Evolutionary conservation across 92 coral and sea anemone genomes (phyloP), one percentile per base, ranked within the genome.

Genomic region (Palythoa heliodiscus): DNA sequence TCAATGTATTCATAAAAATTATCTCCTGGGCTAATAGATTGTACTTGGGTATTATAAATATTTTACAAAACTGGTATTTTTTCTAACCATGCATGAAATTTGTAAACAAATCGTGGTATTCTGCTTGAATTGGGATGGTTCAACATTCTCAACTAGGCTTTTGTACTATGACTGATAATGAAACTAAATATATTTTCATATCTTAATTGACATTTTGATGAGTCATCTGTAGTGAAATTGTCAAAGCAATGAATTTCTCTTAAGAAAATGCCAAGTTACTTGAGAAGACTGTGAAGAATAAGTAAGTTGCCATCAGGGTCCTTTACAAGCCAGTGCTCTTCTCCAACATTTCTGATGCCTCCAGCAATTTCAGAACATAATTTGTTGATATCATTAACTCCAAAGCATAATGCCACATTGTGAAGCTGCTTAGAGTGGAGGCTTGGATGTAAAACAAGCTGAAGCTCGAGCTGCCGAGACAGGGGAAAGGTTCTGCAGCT

Each of bases 331-430:
- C 98, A 94, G 82, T 94, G 95, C 10, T 89, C 95, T 19, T 94
- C 98, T 0, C 95, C 93, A 22, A 92, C 82, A 81, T 94, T 92
- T 17, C 91, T 86, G 37, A 94, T 92, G 29, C 93, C 95, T 64
- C 98, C 98, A 50, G 95, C 92, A 70, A 94, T 92, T 75, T 89
- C 95, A 4, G 98, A 86, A 83, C 93, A 94, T 85, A 94, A 64
- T 76, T 88, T 88, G 87, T 86, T 92, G 22, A 94, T 87, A 63
- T 92, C 95, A 50, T 82, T 82, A 68, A 92, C 77, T 87, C 88
- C 86, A 87, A 94, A 90, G 86, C 98, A 94, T 72, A 94, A 89
- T 22, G 93, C 92, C 63, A 86, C 90, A 70, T 90, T 90, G 55
- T 75, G 67, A 52, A 83, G 80, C 19, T 91, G 91, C 57, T 86